Base-by-base conservation (phyloP, 30 jellyfish, hydroid and myxozoan genomes). In the Catostylus mosaicus region DNA sequence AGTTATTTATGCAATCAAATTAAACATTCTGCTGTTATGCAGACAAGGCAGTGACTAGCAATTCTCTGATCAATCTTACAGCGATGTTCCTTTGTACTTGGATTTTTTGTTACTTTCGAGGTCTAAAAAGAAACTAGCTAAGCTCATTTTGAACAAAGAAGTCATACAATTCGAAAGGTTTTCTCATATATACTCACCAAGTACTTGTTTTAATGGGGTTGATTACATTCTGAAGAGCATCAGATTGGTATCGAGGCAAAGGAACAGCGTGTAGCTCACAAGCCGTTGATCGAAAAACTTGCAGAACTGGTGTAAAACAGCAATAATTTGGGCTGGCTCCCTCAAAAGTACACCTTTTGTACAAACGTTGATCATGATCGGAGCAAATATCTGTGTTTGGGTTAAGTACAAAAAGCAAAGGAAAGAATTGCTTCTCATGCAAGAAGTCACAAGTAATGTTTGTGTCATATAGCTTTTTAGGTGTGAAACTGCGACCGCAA, bases 311-410 rank as follows among this genome's bases (percentile, higher is more conserved):
- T 19, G 30, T 1, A 11, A 46, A 31, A 36, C 94, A 84, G 70
- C 72, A 31, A 20, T 48, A 46, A 22, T 36, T 50, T 0, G 77
- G 0, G 30, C 19, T 43, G 30, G 61, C 29, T 20, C 62, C 23
- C 34, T 75, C 77, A 62, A 71, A 73, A 23, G 88, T 37, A 33
- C 94, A 84, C 35, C 27, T 48, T 29, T 45, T 84, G 82, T 45
- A 84, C 31, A 84, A 67, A 18, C 72, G 66, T 29, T 84, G 94
- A 35, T 73, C 84, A 18, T 88, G 88, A 61, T 84, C 94, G 38
- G 14, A 56, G 35, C 94, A 84, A 9, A 84, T 84, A 73, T 84
- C 94, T 84, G 34, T 9, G 33, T 2, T 7, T 12, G 30, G 14
- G 65, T 73, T 14, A 61, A 61, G 69, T 10, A 50, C 24, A 9